Evolutionary conservation across 1,140 invertebrate species (phyloP), one percentile per base, ranked within the genome.

Genomic region (Cherax quadricarinatus): DNA sequence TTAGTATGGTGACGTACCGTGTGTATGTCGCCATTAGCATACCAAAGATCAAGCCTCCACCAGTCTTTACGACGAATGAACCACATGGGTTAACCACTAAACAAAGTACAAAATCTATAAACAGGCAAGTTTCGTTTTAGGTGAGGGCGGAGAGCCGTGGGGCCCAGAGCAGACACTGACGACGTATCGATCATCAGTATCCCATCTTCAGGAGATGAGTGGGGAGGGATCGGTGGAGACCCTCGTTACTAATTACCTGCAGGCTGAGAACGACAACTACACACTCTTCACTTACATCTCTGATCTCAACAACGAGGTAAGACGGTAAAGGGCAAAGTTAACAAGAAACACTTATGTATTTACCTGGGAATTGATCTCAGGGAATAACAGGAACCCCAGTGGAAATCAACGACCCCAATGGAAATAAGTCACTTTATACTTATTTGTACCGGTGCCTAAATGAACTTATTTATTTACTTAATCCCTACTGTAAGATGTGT

Each of bases 231-330:
- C 89, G 1, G 89, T 91, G 89, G 89, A 91, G 16, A 66, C 70
- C 4, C 57, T 91, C 3, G 89, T 91, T 70, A 91, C 49, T 7
- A 91, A 91, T 53, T 91, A 91, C 53, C 73, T 91, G 48, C 89
- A 91, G 41, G 89, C 89, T 18, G 83, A 86, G 30, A 91, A 91
- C 21, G 89, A 91, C 83, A 91, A 91, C 83, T 91, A 91, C 78
- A 91, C 89, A 3, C 89, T 91, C 2, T 91, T 91, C 41, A 91
- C 89, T 5, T 91, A 91, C 83, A 91, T 91, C 18, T 91, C 89
- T 18, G 89, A 91, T n/a, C 83, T 91, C 1, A 91, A 91, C 75
- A 91, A 91, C 30, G 89, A 91, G 89, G 89, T 91, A 51, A 84
- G 30, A 41, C 30, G 30, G 30, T 1, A 30, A 70, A 16, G 30